These are phyloP conservation scores for Stigmatopora argus DNA, from an alignment of 2,113 vertebrate genomes.

Conservation along the genomic window DNA sequence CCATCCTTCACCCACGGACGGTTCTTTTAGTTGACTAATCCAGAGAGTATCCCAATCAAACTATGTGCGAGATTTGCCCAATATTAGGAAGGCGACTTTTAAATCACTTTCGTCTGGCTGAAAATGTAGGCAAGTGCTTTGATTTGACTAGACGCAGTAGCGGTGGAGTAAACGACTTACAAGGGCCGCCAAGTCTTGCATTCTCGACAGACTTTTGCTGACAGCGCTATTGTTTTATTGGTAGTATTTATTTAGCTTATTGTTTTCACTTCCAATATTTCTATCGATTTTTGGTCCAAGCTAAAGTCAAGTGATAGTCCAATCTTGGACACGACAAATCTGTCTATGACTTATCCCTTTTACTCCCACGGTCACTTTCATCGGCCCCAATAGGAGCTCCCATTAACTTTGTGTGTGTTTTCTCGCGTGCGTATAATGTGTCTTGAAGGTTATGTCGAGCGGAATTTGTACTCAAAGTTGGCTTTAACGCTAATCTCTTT, in stretches of 20 bases:
- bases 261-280: not conserved
- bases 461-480: slow-evolving; percentile 14
- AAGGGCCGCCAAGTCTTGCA: not conserved
- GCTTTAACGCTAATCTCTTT: slow-evolving; percentile 31
- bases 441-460: slow-evolving; percentile 42
- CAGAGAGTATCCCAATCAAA: not conserved
- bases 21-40: not conserved
- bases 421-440: slow-evolving; percentile 25
- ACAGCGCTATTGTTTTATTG: not conserved
- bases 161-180: not conserved
- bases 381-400: slow-evolving; percentile 27
- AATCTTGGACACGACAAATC: not conserved
- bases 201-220: not conserved
- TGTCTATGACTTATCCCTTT: slow-evolving; percentile 9
- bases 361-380: slow-evolving; percentile 6
- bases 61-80: not conserved
- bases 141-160: not conserved
- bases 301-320: not conserved
- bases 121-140: not conserved
- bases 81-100: not conserved
- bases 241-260: too few species aligned
- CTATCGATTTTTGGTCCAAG: not conserved
- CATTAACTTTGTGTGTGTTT: slow-evolving; percentile 8
- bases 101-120: not conserved
- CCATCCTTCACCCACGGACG: not conserved